Evolutionary conservation across 2,797 vertebrate genomes (phyloP).

Genomic region (Streptopelia turtur): DNA sequence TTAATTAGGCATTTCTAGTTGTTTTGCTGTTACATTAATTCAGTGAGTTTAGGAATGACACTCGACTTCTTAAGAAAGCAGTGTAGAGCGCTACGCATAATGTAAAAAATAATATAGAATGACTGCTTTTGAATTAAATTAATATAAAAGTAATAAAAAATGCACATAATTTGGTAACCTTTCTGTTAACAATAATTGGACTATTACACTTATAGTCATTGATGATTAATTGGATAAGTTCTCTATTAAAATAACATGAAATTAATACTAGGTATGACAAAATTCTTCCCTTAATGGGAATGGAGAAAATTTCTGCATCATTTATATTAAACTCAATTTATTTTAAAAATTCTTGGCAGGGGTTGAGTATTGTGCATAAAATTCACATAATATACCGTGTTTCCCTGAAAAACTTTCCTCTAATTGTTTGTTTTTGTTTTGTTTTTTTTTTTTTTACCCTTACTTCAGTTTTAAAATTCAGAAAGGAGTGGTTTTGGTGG

Average conservation of each 20-base stretch:
- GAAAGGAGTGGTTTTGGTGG: not conserved
- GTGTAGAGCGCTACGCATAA: not conserved
- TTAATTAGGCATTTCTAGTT: not conserved
- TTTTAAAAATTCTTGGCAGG: not conserved
- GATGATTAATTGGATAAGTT: not conserved
- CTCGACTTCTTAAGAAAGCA: not conserved
- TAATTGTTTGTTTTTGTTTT: not conserved
- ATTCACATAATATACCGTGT: not conserved
- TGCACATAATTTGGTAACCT: not conserved
- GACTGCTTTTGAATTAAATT: not conserved
- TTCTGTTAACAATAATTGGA: not conserved
- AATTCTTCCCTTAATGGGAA: not conserved
- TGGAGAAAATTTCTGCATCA: not conserved
- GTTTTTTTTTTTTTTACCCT: not conserved
- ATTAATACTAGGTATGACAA: not conserved
- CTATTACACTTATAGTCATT: not conserved
- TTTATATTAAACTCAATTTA: not conserved
- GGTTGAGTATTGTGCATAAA: constrained; percentile 9
- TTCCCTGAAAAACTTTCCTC: not conserved
- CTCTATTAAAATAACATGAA: not conserved
- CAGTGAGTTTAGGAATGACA: not conserved
- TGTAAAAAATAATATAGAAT: not conserved
- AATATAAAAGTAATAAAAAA: not conserved
- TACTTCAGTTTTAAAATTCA: not conserved
- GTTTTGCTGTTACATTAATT: not conserved